A percentile compares a stretch with the other conserved stretches of the same genome.
These are phyloP conservation scores for Erpornis zantholeuca DNA, from an alignment of 2,113 vertebrate species.

Conservation along the genomic window DNA sequence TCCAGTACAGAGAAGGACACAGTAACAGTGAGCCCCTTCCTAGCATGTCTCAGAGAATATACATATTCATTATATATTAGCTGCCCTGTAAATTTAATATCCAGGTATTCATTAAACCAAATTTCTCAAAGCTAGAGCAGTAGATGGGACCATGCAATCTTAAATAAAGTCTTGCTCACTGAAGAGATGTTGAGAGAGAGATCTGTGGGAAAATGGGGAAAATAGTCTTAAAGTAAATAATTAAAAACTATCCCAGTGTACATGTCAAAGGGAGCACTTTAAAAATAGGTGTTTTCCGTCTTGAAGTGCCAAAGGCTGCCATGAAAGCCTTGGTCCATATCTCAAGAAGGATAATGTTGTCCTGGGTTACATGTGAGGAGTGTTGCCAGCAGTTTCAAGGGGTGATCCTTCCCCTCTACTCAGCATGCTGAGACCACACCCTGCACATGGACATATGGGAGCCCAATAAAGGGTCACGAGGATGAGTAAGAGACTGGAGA, in stretches of 20 bases:
- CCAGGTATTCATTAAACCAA: neutral
- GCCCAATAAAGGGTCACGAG: neutral
- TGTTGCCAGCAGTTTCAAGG: neutral
- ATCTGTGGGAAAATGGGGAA: neutral
- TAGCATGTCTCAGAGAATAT: neutral
- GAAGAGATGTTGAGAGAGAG: neutral
- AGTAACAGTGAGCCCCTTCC: neutral
- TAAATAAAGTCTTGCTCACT: neutral
- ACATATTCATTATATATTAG: neutral
- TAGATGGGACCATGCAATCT: neutral
- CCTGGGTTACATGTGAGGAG: neutral
- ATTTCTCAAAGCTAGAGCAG: neutral
- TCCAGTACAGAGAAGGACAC: neutral
- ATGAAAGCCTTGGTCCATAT: neutral
- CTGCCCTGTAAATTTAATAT: neutral
- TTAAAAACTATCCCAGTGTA: neutral
- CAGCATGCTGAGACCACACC: neutral
- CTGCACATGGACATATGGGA: accelerated
- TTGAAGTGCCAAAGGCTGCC: neutral
- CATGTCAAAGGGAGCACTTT: neutral
- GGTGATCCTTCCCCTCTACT: neutral
- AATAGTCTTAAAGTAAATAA: neutral
- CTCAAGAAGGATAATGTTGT: neutral
- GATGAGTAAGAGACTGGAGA: neutral
- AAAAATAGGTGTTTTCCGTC: neutral